Evolutionary conservation across 2,888 invertebrate genomes (phyloP).

Genomic region (Galerucella nymphaeae): DNA sequence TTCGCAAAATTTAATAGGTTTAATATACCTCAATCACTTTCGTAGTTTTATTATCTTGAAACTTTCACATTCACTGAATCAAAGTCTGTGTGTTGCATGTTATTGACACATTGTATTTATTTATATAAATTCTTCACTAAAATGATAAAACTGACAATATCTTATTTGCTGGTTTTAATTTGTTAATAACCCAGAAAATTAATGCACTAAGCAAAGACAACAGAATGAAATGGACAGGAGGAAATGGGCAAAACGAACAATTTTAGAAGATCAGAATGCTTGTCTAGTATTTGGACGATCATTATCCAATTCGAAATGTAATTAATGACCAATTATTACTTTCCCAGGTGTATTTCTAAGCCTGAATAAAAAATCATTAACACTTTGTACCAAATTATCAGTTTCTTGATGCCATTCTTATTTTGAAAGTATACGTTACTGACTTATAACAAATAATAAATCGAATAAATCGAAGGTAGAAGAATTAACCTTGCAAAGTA

Average conservation of each 20-base stretch:
- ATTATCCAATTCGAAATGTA: too few relatives aligned
- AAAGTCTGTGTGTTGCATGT: neutral
- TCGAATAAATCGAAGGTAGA: slow-evolving; percentile 12
- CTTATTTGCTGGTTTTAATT: neutral
- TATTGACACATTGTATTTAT: neutral
- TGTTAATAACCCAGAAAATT: neutral
- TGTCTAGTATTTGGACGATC: too few relatives aligned
- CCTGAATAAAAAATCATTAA: too few relatives aligned
- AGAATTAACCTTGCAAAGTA: slow-evolving; percentile 5
- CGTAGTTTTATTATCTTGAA: neutral
- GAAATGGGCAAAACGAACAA: too few relatives aligned
- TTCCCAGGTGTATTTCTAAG: too few relatives aligned
- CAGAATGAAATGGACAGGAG: too few relatives aligned
- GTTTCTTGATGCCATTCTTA: too few relatives aligned
- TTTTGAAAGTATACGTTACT: neutral
- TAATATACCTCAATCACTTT: neutral
- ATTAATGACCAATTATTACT: too few relatives aligned
- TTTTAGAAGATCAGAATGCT: too few relatives aligned
- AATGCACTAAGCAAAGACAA: too few relatives aligned
- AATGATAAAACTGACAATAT: neutral
- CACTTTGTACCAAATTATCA: too few relatives aligned
- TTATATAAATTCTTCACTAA: slow-evolving; percentile 2
- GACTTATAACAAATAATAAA: neutral
- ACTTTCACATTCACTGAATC: neutral
- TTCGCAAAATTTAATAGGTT: too few relatives aligned